Evolutionary conservation across 30 jellyfish, hydroid and myxozoan species (phyloP), one percentile per base, ranked within the genome.

Genomic region (Haliclystus octoradiatus): DNA sequence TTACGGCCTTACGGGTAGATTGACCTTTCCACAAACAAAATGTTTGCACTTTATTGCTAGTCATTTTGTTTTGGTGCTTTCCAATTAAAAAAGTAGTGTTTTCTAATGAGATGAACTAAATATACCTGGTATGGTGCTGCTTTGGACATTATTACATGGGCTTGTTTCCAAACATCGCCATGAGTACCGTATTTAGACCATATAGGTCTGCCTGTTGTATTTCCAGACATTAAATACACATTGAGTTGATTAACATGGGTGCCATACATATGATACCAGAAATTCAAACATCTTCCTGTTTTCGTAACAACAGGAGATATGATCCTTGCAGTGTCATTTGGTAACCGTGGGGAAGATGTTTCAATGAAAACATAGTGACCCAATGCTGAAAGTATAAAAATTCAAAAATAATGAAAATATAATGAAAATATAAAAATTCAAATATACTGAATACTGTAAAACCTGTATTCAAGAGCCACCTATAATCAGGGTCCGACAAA

Each of bases 181-280:
- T 88, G 97, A 0, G 97, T 73, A 1, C 97, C 97, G 50, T 29
- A 80, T 40, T 80, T 80, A 28, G 97, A 88, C 97, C 97, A 88
- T 40, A 79, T 78, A 9, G 94, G 94, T 0, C 33, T 65, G 74
- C 49, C 72, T 25, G 96, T 77, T 22, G 94, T 93, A 65, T 89
- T 89, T 51, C 82, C 95, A 1, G 84, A 73, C 71, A 63, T 81
- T 49, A 89, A 28, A 33, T 75, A 49, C 47, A 89, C 95, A 76
- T 69, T 81, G 25, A 88, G 76, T 49, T 77, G 91, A 63, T 88
- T 88, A 51, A 88, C 84, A 49, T 88, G 97, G 22, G 88, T 47
- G 33, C 97, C 97, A 75, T 79, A 88, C 97, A 88, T 88, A 80
- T 88, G 97, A 74, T 88, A 88, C 97, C 97, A 88, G 88, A 88